phyloP scores from a whole-genome alignment of 2,888 invertebrate species.

The Tenthredo mesomela region DNA sequence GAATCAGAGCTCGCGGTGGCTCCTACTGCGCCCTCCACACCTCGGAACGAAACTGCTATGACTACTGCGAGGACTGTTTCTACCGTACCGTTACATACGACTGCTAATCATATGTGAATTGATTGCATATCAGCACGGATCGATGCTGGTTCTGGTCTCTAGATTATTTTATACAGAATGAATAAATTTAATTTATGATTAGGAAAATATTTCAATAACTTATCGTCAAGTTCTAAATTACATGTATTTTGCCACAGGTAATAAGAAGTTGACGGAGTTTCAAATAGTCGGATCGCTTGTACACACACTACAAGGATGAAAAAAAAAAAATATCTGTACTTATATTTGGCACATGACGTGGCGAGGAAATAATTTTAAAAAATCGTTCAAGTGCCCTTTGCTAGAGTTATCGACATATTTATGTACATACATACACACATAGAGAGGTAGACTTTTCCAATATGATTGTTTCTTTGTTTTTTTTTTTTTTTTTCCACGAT shows the following conservation, averaged over 20 bases:
- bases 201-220: not conserved
- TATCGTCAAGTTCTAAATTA: not conserved
- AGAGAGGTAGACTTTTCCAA: not conserved
- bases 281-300: not conserved
- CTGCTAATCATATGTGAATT: slow-evolving; percentile 20
- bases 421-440: not conserved
- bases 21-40: not conserved
- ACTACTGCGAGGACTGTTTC: not conserved
- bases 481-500: not conserved
- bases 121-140: not conserved
- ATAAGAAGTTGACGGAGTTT: not conserved
- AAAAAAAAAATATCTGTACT: not conserved
- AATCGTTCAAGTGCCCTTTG: not conserved
- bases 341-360: not conserved
- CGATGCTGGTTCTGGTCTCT: not conserved
- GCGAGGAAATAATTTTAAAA: not conserved
- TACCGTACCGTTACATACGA: not conserved
- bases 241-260: not conserved
- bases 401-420: not conserved
- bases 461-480: not conserved
- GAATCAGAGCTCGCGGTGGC: not conserved
- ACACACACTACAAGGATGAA: not conserved
- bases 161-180: not conserved
- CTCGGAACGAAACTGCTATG: not conserved
- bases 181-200: not conserved